phyloP scores from a whole-genome alignment of 2,113 vertebrate species.

The Nothocercus julius region DNA sequence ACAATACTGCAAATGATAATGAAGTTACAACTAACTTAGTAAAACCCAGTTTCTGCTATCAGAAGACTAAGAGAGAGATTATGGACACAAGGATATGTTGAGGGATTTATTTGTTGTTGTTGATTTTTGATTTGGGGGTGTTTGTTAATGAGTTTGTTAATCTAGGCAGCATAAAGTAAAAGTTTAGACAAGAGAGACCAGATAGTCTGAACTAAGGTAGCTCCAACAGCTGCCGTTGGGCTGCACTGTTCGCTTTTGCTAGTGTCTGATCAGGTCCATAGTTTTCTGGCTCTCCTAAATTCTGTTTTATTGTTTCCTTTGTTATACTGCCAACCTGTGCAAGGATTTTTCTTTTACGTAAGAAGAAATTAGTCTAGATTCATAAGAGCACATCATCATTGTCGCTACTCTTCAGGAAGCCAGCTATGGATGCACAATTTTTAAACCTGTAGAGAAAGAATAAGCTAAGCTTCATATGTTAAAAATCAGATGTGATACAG shows the following conservation, averaged over 20 bases:
- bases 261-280: neutral
- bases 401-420: neutral
- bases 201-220: neutral
- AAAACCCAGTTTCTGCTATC: neutral
- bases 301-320: neutral
- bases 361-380: neutral
- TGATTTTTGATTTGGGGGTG: too few species aligned
- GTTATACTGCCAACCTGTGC: neutral
- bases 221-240: neutral
- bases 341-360: neutral
- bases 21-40: neutral
- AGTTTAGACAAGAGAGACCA: neutral
- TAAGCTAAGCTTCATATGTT: neutral
- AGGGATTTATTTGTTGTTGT: neutral
- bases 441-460: neutral
- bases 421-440: neutral
- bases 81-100: neutral
- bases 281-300: neutral
- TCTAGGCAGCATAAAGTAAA: neutral
- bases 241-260: neutral
- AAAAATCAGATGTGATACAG: neutral
- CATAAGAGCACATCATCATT: neutral
- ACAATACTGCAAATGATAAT: neutral
- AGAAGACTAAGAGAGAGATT: neutral
- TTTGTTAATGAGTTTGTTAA: neutral